Evolutionary conservation across 2,888 invertebrate genomes (phyloP), one percentile per base, ranked within the genome.

Genomic region (Melanophora roralis): DNA sequence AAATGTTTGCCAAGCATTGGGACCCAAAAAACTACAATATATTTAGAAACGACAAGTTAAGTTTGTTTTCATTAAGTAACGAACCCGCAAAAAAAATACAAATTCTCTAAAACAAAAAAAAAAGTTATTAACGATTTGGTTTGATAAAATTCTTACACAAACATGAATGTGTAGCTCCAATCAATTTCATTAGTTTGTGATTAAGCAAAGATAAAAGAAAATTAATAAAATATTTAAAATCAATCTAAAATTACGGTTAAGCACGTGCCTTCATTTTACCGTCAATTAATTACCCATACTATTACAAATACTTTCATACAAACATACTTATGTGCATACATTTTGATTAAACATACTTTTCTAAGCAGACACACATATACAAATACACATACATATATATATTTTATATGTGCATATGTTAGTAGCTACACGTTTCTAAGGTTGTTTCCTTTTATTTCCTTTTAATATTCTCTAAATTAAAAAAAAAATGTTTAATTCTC

Each of bases 181-280:
- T 64, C 69, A 49, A 71, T 64, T 71, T 64, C 21, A 64, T 76
- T 76, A 69, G 47, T 69, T 49, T 64, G 38, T 40, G 55, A 68
- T 76, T 68, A 68, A 57, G 14, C 57, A 51, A 45, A 73, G 51
- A 68, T 80, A 76, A 73, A 59, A 76, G 62, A 21, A 73, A 53
- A 64, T 68, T 73, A 80, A 80, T 80, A 64, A 80, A 76, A 80
- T 76, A 72, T 80, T 80, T 76, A 76, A 76, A 80, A 72, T 73
- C 38, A 36, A 68, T 49, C 64, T 73, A 36, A 51, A 75, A 57
- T 64, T 73, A 64, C 68, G 7, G n/a, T 59, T 45, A 53, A 80
- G 65, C 80, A 76, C 80, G 80, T 80, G 80, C 47, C 76, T 67
- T n/a, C 43, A 11, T 67, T 64, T 62, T 57, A 67, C 51, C 71